These are phyloP conservation scores for Brachyptera putata DNA, from an alignment of 2,888 invertebrate genomes.

Conservation along the genomic window DNA sequence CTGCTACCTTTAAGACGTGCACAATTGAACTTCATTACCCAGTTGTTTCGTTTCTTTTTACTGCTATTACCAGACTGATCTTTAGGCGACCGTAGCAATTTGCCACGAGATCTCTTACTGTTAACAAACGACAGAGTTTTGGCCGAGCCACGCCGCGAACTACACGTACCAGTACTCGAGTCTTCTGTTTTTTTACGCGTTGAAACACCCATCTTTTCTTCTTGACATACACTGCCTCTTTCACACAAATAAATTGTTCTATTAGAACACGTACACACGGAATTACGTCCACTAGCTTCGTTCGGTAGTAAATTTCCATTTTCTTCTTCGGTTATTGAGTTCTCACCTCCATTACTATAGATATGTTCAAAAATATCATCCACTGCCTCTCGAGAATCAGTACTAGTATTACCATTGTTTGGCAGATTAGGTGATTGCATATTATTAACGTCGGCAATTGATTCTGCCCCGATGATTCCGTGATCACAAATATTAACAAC, in stretches of 20 bases:
- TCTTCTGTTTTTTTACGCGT: constrained; percentile 22
- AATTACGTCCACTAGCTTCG: too few relatives aligned
- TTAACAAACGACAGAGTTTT: constrained; percentile 28
- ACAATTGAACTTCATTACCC: constrained; percentile 40
- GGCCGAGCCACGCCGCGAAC: constrained; percentile 17
- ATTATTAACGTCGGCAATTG: background rate
- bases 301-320: constrained; percentile 28
- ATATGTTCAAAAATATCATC: constrained; percentile 37
- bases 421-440: background rate
- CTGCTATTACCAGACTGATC: constrained; percentile 31
- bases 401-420: constrained; percentile 28
- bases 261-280: constrained; percentile 20
- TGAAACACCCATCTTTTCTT: background rate
- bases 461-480: too few relatives aligned
- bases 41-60: constrained; percentile 40
- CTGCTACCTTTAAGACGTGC: constrained; percentile 32
- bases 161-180: background rate
- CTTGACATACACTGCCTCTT: background rate
- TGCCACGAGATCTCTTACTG: constrained; percentile 33
- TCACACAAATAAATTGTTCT: constrained; percentile 2
- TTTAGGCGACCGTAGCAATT: constrained; percentile 34
- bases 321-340: constrained; percentile 24
- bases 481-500: background rate
- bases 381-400: constrained; percentile 28
- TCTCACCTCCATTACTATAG: constrained; percentile 33